Conservation (phyloP, 2,888 invertebrate genomes). For the Steromphala cineraria region DNA sequence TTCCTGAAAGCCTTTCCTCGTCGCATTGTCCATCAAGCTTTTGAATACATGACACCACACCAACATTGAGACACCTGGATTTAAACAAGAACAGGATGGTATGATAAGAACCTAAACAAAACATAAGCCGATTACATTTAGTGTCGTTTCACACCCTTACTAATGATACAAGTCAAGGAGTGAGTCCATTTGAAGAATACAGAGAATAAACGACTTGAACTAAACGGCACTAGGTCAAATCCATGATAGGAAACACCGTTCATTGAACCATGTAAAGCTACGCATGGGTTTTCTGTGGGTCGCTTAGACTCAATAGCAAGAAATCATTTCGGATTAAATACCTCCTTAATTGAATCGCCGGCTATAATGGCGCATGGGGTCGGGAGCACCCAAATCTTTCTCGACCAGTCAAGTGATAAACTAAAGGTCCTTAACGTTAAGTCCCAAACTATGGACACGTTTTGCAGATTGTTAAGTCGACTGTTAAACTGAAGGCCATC, state of each 20-base stretch:
- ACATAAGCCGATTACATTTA: too few species aligned
- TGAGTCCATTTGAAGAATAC: background rate
- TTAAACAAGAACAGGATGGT: too few species aligned
- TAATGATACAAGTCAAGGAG: background rate
- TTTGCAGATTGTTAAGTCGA: background rate
- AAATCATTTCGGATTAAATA: background rate
- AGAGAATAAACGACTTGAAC: background rate
- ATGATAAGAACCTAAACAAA: too few species aligned
- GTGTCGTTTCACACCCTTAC: too few species aligned
- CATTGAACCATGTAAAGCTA: background rate
- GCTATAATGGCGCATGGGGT: background rate
- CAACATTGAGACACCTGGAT: too few species aligned
- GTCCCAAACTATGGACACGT: constrained; percentile 1
- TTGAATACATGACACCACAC: too few species aligned
- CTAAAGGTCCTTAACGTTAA: background rate
- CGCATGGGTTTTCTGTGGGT: background rate
- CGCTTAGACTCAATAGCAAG: background rate
- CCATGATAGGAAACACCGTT: background rate
- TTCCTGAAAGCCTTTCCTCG: too few species aligned
- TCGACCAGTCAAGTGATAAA: background rate
- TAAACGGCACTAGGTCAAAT: background rate
- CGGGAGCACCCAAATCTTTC: background rate
- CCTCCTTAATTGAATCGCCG: background rate
- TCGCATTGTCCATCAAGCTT: too few species aligned
- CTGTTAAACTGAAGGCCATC: background rate